Evolutionary conservation across 2,113 vertebrate species (phyloP).

Genomic region (Syngnathus floridae): DNA sequence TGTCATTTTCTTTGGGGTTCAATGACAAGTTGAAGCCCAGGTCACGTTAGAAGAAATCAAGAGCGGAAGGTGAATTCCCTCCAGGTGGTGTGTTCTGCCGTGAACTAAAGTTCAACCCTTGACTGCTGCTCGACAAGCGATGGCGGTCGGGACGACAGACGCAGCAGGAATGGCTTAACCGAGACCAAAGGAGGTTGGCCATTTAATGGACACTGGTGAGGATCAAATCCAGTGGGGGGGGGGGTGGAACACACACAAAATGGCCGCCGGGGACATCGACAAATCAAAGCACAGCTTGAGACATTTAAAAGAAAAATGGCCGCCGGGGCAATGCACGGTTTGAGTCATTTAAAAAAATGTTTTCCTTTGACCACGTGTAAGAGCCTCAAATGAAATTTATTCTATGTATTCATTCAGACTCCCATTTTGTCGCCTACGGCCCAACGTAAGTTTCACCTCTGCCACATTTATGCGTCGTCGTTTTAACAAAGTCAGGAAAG

Average conservation of each 20-base stretch:
- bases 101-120: background rate
- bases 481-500: conserved; percentile 41
- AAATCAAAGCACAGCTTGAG: conserved; percentile 40
- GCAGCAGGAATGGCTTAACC: background rate
- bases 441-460: conserved; percentile 37
- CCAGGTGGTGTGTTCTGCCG: background rate
- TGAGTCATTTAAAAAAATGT: background rate
- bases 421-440: conserved; percentile 20
- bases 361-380: background rate
- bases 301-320: background rate
- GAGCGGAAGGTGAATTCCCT: conserved; percentile 1
- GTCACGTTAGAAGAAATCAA: conserved; percentile 1
- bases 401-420: conserved; percentile 29
- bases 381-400: conserved; percentile 9
- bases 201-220: conserved; percentile 40
- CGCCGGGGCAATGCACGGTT: too few species aligned
- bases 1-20: background rate
- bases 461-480: conserved; percentile 47
- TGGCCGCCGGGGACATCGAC: conserved; percentile 22
- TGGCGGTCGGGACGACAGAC: background rate
- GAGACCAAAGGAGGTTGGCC: conserved; percentile 28
- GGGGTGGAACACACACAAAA: background rate
- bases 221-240: conserved; percentile 35
- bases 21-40: background rate
- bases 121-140: conserved; percentile 1